Evolutionary conservation across 2,888 invertebrate species (phyloP), one percentile per base, ranked within the genome.

Genomic region (Smittia aterrima): DNA sequence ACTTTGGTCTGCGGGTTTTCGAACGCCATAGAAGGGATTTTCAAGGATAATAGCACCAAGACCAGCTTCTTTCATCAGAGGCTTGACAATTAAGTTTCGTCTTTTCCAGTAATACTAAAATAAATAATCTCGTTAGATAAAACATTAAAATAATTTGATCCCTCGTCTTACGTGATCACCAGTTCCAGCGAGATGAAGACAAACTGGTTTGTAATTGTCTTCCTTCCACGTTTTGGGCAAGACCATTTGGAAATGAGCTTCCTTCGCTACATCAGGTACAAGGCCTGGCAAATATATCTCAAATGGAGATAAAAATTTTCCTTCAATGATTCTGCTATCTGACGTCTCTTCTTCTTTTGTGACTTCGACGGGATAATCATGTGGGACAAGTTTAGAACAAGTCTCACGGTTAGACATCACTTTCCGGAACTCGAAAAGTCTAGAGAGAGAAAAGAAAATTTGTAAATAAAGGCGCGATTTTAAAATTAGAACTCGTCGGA

Each of bases 101-200:
- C 98, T 86, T 78, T 96, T 86, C 93, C 96, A 96, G 81, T 92
- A 97, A 83, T 89, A 92, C 96, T 96, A 82, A 20, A 83, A 81
- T 76, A 53, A 78, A 32, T 6, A 3, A 77, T 76, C 74, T 74
- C 75, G 75, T 47, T 47, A 58, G 32, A 32, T 6, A 22, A 38
- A 6, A 4, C 7, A 38, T 6, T 47, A 11, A n/a, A n/a, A 32
- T 9, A 32, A 32, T 3, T 32, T 32, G 32, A 6, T 3, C 32
- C 3, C 9, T 32, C n/a, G n/a, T n/a, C 47, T 47, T 86, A 95
- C 95, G 86, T 99, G 98, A 85, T 99, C 98, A 62, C 98, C 99
- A 53, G 99, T 99, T 38, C 98, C 98, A 32, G 98, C 98, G 77
- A 98, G 86, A 80, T 98, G 98, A 77, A 99, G 86, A 81, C 97